These are phyloP conservation scores for Ophion slaviceki DNA, from an alignment of 2,888 invertebrate species.

Conservation along the genomic window DNA sequence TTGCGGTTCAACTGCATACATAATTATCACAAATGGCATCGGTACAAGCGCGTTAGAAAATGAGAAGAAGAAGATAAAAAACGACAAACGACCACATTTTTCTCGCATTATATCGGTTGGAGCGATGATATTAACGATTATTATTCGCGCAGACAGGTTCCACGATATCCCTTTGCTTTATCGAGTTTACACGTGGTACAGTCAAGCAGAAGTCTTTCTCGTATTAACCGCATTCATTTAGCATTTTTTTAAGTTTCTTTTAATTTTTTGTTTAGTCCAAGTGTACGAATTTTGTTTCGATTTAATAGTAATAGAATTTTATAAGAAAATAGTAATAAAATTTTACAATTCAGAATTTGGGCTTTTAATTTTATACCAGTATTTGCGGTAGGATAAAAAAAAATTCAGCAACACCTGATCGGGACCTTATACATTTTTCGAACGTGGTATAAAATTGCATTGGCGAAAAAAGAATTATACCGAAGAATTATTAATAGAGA, in stretches of 20 bases:
- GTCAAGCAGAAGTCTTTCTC: neutral
- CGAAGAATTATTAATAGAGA: too few species aligned
- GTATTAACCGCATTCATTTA: neutral
- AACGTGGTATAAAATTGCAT: too few species aligned
- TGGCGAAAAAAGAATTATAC: too few species aligned
- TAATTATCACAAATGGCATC: constrained; percentile 21
- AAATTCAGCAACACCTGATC: too few species aligned
- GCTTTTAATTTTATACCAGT: too few species aligned
- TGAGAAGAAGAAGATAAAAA: neutral
- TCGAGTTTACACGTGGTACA: constrained; percentile 1
- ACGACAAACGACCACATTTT: constrained; percentile 9
- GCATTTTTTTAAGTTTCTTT: neutral
- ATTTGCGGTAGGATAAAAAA: too few species aligned
- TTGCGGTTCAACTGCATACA: constrained; percentile 7
- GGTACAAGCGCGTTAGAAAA: constrained; percentile 17
- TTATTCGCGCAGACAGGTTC: constrained; percentile 34
- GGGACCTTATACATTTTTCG: too few species aligned
- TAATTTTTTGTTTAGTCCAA: neutral
- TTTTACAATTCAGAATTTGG: too few species aligned
- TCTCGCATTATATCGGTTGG: constrained; percentile 22
- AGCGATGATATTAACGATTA: constrained; percentile 30
- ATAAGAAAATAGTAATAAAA: too few species aligned
- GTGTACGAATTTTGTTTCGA: too few species aligned
- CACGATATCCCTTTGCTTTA: constrained; percentile 18
- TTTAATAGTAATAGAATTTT: too few species aligned